These are phyloP conservation scores for Thryonomys swinderianus DNA, from an alignment of 2,113 vertebrate species.

Conservation along the genomic window DNA sequence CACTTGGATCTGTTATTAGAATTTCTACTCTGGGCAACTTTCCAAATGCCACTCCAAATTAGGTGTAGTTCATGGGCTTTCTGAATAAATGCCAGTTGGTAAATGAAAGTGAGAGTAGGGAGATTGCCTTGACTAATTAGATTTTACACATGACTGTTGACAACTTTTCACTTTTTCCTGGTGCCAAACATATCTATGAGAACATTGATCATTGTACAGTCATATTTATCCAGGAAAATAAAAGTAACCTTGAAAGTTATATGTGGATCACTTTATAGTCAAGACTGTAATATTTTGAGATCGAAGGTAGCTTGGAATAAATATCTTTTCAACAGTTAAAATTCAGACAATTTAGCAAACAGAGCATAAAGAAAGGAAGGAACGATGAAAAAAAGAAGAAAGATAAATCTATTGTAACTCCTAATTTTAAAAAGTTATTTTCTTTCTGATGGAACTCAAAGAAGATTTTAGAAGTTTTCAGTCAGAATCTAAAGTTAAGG, in stretches of 20 bases:
- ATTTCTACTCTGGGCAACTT: slow-evolving; percentile 70
- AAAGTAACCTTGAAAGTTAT: slow-evolving; percentile 59
- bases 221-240: slow-evolving; percentile 67
- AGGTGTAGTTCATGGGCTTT: slow-evolving; percentile 69
- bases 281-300: neutral
- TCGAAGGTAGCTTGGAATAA: neutral
- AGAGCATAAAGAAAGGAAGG: neutral
- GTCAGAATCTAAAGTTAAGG: neutral
- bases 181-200: slow-evolving; percentile 43
- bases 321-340: neutral
- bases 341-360: neutral
- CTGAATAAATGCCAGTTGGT: slow-evolving; percentile 73
- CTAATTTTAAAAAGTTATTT: neutral
- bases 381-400: neutral
- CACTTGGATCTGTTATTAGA: slow-evolving; percentile 71
- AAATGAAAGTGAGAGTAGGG: slow-evolving; percentile 72
- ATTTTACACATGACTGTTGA: slow-evolving; percentile 63
- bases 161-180: slow-evolving; percentile 75
- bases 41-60: slow-evolving; percentile 76
- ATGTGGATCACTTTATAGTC: slow-evolving; percentile 28
- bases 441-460: neutral
- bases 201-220: slow-evolving; percentile 67
- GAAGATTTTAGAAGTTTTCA: slow-evolving; percentile 15
- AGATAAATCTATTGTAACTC: neutral
- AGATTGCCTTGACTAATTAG: slow-evolving; percentile 70